Base-by-base conservation (phyloP, 1,140 invertebrate species). In the Muscidifurax raptorellus region DNA sequence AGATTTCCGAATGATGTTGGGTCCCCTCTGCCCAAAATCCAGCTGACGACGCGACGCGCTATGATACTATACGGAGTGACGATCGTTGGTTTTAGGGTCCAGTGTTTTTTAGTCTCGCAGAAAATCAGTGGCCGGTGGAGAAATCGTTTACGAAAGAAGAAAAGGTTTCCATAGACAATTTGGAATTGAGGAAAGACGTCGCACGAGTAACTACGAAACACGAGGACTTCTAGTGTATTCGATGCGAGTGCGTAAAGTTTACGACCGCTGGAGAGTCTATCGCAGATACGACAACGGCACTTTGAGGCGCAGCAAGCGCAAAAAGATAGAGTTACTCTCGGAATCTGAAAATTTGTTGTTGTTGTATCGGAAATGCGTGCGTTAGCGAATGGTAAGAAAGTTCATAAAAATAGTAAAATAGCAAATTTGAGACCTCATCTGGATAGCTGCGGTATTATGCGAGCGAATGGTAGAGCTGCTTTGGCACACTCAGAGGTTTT, bases 21-120 rank as follows among this genome's bases (percentile, higher is more conserved):
- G 64, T 88, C n/a, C 89, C 90, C 0, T 83, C 87, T 0, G 69
- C 67, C 12, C 22, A 86, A 0, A 92, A 92, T 69, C 84, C 87
- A 22, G 90, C 89, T 0, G 90, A 91, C 67, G 69, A 83, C 0
- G 88, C 86, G 2, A 88, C 87, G 2, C 74, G 86, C 67, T 75
- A n/a, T n/a, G 36, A 36, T 6, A 36, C 36, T 7, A 5, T 36
- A 7, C 1, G 5, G 5, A 36, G 36, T 7, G 7, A 36, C 67
- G 9, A 9, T 69, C 74, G 80, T 25, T 87, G 82, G 86, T n/a
- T 87, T 7, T 22, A 44, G 12, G 84, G 86, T 1, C 86, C 86
- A 12, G 25, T 18, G 25, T 87, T 88, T 52, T 71, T 88, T 4
- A 3, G 52, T 15, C 0, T 27, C n/a, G 18, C 64, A 1, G 86